A percentile compares a stretch with the other conserved stretches of the same genome.
Conservation (phyloP, 64 coral and sea anemone genomes). For the Trachythela sp. region DNA sequence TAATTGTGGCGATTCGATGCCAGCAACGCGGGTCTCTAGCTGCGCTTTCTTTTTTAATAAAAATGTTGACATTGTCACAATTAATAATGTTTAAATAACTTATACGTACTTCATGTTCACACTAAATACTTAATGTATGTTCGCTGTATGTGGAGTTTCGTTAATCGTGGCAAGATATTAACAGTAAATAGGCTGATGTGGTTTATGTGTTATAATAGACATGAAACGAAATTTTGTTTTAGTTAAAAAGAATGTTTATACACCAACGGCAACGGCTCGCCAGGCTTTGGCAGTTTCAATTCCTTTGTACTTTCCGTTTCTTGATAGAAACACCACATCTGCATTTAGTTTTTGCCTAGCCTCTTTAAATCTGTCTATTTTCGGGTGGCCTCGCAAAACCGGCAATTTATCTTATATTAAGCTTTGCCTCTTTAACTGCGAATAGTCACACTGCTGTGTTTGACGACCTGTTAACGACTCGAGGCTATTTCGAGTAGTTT, state of each 20-base stretch:
- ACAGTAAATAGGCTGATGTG: neutral
- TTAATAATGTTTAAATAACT: neutral
- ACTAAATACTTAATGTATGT: neutral
- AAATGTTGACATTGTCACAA: neutral
- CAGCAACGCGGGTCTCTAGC: neutral
- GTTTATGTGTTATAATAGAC: neutral
- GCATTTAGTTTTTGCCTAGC: neutral
- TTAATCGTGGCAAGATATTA: neutral
- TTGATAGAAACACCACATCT: neutral
- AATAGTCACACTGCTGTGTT: neutral
- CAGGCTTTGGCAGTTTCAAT: neutral
- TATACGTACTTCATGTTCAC: neutral
- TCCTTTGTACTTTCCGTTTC: neutral
- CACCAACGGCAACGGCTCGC: too few species aligned
- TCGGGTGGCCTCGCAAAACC: neutral
- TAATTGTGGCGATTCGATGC: neutral
- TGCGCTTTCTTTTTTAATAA: neutral
- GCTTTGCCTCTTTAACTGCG: neutral
- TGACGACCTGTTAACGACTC: constrained; percentile 1
- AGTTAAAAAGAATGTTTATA: neutral
- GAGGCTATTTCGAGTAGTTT: neutral
- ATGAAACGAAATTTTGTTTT: neutral
- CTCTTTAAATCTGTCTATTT: neutral
- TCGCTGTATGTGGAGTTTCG: neutral
- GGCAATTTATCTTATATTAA: neutral